A percentile compares a stretch with the other conserved stretches of the same genome.
These are phyloP conservation scores for Didymodactylos carnosus DNA, from an alignment of 2,888 invertebrate genomes.

Conservation along the genomic window DNA sequence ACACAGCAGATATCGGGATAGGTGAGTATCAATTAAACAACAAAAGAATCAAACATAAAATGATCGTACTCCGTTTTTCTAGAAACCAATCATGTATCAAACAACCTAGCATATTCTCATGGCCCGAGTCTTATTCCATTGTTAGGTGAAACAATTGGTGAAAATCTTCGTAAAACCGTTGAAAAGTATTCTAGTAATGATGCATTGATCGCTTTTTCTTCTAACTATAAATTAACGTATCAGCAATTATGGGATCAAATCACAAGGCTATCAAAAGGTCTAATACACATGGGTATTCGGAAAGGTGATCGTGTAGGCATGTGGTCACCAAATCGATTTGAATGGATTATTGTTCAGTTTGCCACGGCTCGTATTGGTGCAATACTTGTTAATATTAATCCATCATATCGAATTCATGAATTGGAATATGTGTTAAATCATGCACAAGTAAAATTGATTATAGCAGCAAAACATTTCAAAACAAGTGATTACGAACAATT, in stretches of 20 bases:
- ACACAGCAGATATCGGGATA: too few species aligned
- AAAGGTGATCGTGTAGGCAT: conserved; percentile 55
- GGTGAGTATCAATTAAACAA: too few species aligned
- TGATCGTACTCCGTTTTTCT: too few species aligned
- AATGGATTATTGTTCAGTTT: conserved; percentile 53
- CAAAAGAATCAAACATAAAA: too few species aligned
- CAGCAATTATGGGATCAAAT: not conserved
- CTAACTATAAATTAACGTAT: not conserved
- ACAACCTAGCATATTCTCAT: too few species aligned
- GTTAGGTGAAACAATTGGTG: conserved; percentile 26
- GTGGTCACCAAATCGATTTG: conserved; percentile 55
- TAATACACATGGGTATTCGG: conserved; percentile 48
- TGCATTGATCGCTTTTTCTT: conserved; percentile 22
- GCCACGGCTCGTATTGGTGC: conserved; percentile 53
- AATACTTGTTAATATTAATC: conserved; percentile 50
- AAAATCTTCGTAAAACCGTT: conserved; percentile 21
- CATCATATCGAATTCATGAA: conserved; percentile 50
- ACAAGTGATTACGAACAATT: conserved; percentile 49
- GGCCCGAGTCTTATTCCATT: conserved; percentile 18
- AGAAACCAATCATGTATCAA: too few species aligned
- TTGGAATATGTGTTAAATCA: conserved; percentile 51
- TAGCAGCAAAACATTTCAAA: conserved; percentile 46
- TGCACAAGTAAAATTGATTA: conserved; percentile 47
- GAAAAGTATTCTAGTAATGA: conserved; percentile 24
- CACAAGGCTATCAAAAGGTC: conserved; percentile 45